phyloP scores from a whole-genome alignment of 2,888 invertebrate genomes.

The Sminthurinus aureus region DNA sequence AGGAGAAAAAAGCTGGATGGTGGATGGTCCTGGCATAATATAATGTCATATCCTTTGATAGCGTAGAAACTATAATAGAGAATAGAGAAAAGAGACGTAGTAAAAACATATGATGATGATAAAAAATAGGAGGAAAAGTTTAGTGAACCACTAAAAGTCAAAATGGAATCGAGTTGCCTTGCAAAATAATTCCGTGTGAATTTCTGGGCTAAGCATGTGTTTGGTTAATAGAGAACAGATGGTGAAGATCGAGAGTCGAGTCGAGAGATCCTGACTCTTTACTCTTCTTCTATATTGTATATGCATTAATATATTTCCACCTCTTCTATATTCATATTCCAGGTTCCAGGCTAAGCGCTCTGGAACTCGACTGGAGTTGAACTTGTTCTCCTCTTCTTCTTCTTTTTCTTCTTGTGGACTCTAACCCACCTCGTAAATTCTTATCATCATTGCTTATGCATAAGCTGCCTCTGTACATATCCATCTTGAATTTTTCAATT shows the following conservation, averaged over 20 bases:
- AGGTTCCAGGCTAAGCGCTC: background rate
- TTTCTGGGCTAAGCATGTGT: conserved; percentile 21
- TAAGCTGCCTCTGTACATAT: background rate
- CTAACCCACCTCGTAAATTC: background rate
- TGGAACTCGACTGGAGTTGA: too few relatives aligned
- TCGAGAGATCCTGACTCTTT: background rate
- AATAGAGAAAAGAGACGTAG: too few relatives aligned
- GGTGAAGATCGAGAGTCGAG: background rate
- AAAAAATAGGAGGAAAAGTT: background rate
- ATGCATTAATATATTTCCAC: background rate
- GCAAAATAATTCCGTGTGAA: conserved; percentile 29
- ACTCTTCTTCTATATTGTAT: background rate
- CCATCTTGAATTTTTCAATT: background rate
- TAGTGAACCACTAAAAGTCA: conserved; percentile 4
- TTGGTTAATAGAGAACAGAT: conserved; percentile 32
- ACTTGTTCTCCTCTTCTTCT: too few relatives aligned
- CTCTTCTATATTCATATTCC: conserved; percentile 15
- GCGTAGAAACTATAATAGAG: too few relatives aligned
- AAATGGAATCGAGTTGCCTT: background rate
- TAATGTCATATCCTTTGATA: too few relatives aligned
- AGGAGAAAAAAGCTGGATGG: too few relatives aligned
- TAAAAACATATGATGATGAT: background rate
- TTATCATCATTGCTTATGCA: conserved; percentile 20
- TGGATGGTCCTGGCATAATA: too few relatives aligned
- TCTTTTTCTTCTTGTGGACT: background rate